Evolutionary conservation across 2,113 vertebrate genomes (phyloP), one percentile per base, ranked within the genome.

Genomic region (Rhynchopsitta pachyrhyncha): DNA sequence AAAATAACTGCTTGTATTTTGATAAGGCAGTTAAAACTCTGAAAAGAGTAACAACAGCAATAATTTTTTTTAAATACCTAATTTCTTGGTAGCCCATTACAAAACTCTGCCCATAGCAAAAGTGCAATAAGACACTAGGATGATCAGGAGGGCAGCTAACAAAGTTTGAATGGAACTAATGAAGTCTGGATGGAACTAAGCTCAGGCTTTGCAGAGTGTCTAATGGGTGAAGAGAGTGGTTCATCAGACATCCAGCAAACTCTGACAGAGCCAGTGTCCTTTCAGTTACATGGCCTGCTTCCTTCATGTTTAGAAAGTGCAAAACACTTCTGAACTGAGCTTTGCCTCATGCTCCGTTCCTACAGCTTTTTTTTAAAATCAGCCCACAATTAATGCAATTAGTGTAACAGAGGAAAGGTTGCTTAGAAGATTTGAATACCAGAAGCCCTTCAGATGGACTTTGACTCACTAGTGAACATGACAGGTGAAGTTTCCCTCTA

Each of bases 231-330:
- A 27, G 27, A 31, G 15, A 55, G 25, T 6, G 44, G 9, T 9
- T 42, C 22, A 80, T 28, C 52, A 35, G 59, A 6, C 28, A 11
- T 8, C 2, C 69, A 60, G 29, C 24, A 42, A 29, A 13, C 8
- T 68, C 35, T 1, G 2, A 13, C 13, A 3, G 9, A 41, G 33
- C 11, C 35, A 7, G 28, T 20, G 28, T 4, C 64, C 18, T 64
- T 23, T 3, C 23, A 20, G 33, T 47, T 13, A 23, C 22, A 7
- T 0, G 0, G 9, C 13, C 11, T 78, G 28, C 8, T 25, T 57
- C n/a, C 27, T 5, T 31, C 23, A 23, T 15, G 17, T 13, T 74
- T 52, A 37, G 47, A 59, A 29, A 71, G 53, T 29, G 6, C 37
- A 23, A 50, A 50, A 68, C 49, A 15, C 42, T 83, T 42, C 24